Evolutionary conservation across 2,113 vertebrate genomes (phyloP).

Genomic region (Oreochromis tanganicae): DNA sequence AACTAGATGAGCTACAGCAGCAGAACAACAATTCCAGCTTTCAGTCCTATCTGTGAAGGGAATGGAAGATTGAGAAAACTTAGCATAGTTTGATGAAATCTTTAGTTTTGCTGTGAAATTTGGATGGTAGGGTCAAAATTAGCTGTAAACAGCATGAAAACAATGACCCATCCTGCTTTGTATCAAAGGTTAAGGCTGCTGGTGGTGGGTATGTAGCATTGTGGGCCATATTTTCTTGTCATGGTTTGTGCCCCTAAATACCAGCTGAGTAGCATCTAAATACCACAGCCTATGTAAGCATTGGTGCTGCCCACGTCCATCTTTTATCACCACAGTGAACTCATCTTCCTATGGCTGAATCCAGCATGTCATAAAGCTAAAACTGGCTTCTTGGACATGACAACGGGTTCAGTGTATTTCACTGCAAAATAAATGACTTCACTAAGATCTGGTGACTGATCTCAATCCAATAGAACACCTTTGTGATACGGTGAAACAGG

Average conservation of each 20-base stretch:
- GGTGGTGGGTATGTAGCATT: neutral
- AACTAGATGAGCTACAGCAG: neutral
- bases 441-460: neutral
- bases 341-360: neutral
- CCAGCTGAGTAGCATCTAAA: neutral
- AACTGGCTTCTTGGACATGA: neutral
- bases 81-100: neutral
- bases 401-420: neutral
- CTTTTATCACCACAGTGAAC: neutral
- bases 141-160: neutral
- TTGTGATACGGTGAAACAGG: neutral
- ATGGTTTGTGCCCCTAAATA: neutral
- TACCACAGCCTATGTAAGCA: neutral
- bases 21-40: neutral
- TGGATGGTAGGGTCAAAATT: neutral
- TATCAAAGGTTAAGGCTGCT: neutral
- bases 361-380: neutral
- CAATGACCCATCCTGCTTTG: neutral
- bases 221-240: neutral
- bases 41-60: neutral
- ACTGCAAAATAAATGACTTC: neutral
- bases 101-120: neutral
- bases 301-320: neutral
- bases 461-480: neutral
- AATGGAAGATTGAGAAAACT: neutral